These are phyloP conservation scores for Mormyrus lacerda DNA, from an alignment of 2,113 vertebrate species.

Conservation along the genomic window DNA sequence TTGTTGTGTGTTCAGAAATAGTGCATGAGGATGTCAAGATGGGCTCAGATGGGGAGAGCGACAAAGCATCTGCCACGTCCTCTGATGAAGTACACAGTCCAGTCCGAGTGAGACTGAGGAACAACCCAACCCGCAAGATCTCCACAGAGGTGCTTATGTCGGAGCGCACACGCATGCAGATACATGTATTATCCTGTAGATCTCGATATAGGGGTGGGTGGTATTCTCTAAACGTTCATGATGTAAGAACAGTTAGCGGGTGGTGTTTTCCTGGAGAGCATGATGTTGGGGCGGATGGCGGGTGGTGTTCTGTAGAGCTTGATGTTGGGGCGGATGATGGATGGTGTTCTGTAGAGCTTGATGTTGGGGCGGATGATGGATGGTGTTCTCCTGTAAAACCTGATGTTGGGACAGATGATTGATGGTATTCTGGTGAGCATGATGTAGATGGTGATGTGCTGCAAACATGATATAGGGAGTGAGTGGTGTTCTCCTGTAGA, in stretches of 20 bases:
- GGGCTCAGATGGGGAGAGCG: constrained; percentile 93
- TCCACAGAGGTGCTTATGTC: constrained; percentile 75
- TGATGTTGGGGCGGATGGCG: too few relatives aligned
- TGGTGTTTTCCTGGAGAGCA: too few relatives aligned
- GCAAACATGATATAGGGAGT: neutral
- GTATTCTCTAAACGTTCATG: neutral
- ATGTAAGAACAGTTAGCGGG: neutral
- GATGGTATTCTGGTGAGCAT: neutral
- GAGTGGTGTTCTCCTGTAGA: neutral
- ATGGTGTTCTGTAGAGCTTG: neutral
- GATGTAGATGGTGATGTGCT: neutral
- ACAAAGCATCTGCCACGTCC: constrained; percentile 88
- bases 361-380: neutral
- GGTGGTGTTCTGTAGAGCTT: too few relatives aligned
- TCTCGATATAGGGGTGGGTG: neutral
- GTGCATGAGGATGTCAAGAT: constrained; percentile 95
- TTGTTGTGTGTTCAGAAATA: constrained; percentile 64
- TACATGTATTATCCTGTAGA: neutral
- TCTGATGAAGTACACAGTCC: constrained; percentile 94
- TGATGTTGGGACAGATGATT: neutral
- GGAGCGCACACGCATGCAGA: neutral
- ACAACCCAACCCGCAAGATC: constrained; percentile 82
- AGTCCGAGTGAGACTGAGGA: constrained; percentile 86
- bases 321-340: too few relatives aligned
- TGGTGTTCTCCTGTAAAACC: neutral